Evolutionary conservation across 2,797 vertebrate genomes (phyloP).

Genomic region (Emys orbicularis): DNA sequence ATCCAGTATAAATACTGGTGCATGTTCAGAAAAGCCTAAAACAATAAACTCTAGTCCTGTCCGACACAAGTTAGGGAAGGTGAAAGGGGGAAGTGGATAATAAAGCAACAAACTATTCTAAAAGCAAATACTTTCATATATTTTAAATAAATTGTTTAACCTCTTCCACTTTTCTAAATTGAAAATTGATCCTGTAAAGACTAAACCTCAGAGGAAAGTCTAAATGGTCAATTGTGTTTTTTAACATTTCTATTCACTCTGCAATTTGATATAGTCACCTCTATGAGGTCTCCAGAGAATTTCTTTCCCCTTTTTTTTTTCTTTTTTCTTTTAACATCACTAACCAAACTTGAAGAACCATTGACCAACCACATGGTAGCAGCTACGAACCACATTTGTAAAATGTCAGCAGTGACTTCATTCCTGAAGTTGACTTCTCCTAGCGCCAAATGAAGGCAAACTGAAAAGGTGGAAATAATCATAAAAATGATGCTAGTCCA

Average conservation of each 20-base stretch:
- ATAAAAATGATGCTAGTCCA: slow-evolving; percentile 94
- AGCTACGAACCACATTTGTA: slow-evolving; percentile 86
- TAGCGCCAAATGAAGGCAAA: slow-evolving; percentile 86
- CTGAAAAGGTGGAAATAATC: slow-evolving; percentile 95
- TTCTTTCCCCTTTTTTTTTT: neutral
- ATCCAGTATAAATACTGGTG: slow-evolving; percentile 98
- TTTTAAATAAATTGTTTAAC: slow-evolving; percentile 85
- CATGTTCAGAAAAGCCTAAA: slow-evolving; percentile 99
- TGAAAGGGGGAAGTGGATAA: slow-evolving; percentile 87
- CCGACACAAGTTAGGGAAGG: slow-evolving; percentile 89
- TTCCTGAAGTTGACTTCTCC: slow-evolving; percentile 85
- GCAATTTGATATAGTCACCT: slow-evolving; percentile 90
- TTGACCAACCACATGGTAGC: slow-evolving; percentile 81
- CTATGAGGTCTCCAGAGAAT: slow-evolving; percentile 86
- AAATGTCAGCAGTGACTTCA: slow-evolving; percentile 88
- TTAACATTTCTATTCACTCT: slow-evolving; percentile 90
- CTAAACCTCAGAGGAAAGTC: slow-evolving; percentile 80
- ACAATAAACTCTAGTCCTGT: slow-evolving; percentile 95
- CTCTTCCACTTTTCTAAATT: slow-evolving; percentile 81
- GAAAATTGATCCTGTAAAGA: slow-evolving; percentile 85
- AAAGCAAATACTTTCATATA: slow-evolving; percentile 79
- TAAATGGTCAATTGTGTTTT: slow-evolving; percentile 87
- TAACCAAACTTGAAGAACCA: slow-evolving; percentile 79
- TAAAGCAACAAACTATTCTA: slow-evolving; percentile 77
- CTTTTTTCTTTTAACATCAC: slow-evolving; percentile 76